Evolutionary conservation across 1,140 invertebrate genomes (phyloP).

Genomic region (Hycleus phaleratus): DNA sequence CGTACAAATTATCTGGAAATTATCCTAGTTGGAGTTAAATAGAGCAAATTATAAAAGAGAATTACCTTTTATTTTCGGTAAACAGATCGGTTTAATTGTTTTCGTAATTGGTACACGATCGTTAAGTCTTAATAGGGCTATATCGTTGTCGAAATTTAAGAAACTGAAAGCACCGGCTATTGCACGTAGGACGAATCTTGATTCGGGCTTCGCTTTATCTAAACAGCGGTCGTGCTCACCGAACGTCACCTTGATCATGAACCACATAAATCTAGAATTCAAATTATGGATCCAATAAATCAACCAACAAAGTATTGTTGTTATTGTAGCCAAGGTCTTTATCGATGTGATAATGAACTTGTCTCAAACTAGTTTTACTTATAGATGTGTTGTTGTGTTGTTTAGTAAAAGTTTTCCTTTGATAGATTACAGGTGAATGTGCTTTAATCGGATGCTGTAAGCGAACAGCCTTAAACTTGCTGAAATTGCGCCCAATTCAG

Average conservation of each 20-base stretch:
- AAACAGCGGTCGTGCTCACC: constrained; percentile 77
- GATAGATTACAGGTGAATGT: too few species aligned
- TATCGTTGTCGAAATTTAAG: constrained; percentile 78
- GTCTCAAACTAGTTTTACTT: not conserved
- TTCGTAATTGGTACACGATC: constrained; percentile 65
- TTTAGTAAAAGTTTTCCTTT: too few species aligned
- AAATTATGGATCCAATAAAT: constrained; percentile 35
- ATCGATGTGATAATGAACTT: constrained; percentile 1
- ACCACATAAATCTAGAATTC: constrained; percentile 70
- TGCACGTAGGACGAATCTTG: constrained; percentile 64
- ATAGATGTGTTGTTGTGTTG: too few species aligned
- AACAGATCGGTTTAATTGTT: constrained; percentile 68
- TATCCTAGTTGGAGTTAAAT: not conserved
- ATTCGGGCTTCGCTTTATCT: constrained; percentile 59
- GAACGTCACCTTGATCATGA: constrained; percentile 80
- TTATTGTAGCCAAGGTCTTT: too few species aligned
- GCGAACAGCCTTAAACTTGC: too few species aligned
- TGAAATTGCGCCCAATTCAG: too few species aligned
- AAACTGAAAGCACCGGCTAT: constrained; percentile 71
- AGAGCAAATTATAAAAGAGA: not conserved
- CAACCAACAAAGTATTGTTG: too few species aligned
- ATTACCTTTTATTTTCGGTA: constrained; percentile 57
- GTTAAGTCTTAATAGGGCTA: constrained; percentile 70
- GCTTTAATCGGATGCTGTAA: too few species aligned
- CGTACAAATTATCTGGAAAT: constrained; percentile 54